Conservation (phyloP, 2,888 invertebrate genomes). For the Drosophila mimica region DNA sequence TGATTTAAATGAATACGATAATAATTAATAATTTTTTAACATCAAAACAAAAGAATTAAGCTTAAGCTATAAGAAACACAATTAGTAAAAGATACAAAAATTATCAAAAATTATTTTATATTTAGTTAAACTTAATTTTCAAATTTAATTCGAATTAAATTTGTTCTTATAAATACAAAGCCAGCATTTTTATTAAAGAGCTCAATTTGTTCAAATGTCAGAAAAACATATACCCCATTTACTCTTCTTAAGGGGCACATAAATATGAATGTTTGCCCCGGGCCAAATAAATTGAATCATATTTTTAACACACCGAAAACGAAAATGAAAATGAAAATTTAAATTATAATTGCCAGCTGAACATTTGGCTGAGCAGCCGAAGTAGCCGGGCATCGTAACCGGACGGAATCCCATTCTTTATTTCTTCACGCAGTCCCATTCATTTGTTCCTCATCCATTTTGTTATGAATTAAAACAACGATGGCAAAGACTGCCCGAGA, state of each 20-base stretch:
- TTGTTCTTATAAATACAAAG: not conserved
- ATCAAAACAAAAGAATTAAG: no score
- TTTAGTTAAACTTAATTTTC: not conserved
- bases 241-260: conserved; percentile 7
- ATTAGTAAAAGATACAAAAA: not conserved
- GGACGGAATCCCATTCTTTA: conserved; percentile 21
- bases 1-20: not conserved
- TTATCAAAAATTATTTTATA: not conserved
- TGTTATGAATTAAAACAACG: conserved; percentile 75
- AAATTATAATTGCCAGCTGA: conserved; percentile 79
- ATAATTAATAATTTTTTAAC: not conserved
- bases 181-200: not conserved
- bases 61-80: no score
- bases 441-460: conserved; percentile 68
- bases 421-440: conserved; percentile 45
- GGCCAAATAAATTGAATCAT: conserved; percentile 73
- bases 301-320: conserved; percentile 62
- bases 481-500: conserved; percentile 57
- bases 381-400: not conserved
- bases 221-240: conserved; percentile 7
- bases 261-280: conserved; percentile 31
- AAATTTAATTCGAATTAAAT: not conserved
- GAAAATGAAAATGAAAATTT: conserved; percentile 48
- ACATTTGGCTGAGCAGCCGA: conserved; percentile 47
- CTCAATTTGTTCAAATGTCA: not conserved